Percentiles rank a stretch among this genome's conserved stretches.
Conservation (phyloP, 2,113 vertebrate species). For the Mustelus asterias region DNA sequence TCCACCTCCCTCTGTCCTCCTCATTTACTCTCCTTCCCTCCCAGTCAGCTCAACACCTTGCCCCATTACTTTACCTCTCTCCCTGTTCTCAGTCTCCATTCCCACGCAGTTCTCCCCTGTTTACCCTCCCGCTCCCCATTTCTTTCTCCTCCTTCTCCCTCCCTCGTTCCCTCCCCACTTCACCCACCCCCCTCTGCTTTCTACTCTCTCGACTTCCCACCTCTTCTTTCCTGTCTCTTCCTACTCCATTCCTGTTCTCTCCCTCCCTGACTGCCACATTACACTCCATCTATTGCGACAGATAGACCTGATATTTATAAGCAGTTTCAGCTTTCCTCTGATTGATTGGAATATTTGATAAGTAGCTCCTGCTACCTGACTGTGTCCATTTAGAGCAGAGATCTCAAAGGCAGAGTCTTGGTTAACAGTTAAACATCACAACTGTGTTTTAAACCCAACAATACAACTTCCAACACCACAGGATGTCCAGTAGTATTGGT, state of each 20-base stretch:
- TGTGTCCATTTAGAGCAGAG: background rate
- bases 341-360: background rate
- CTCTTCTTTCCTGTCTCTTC: no score
- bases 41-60: background rate
- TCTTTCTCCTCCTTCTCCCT: no score
- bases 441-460: background rate
- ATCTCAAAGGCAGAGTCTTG: background rate
- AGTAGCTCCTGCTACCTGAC: background rate
- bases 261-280: background rate
- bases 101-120: no score
- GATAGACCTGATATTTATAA: background rate
- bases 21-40: background rate
- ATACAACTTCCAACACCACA: background rate
- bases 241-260: no score
- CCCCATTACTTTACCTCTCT: no score
- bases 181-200: no score
- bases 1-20: background rate
- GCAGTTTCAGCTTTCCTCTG: background rate
- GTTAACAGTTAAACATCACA: background rate
- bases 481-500: background rate
- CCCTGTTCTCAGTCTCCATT: no score
- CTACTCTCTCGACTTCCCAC: no score
- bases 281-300: background rate
- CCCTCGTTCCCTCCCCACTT: no score
- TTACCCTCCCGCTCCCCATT: no score